Conservation (phyloP, 2,113 vertebrate species). For the Seriola quinqueradiata region DNA sequence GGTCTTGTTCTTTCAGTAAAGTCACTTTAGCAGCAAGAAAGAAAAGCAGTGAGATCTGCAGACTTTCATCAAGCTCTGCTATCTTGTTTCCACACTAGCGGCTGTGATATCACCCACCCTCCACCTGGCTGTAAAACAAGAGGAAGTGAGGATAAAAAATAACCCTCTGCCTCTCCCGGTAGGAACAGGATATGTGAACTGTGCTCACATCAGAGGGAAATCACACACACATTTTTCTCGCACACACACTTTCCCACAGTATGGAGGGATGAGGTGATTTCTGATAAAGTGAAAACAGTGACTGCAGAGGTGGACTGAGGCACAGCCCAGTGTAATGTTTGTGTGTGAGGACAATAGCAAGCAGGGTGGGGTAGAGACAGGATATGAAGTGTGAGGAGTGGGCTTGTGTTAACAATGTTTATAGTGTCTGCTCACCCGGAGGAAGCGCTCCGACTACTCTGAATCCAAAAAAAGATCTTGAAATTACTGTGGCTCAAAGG, state of each 20-base stretch:
- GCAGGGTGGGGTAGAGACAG: constrained; percentile 78
- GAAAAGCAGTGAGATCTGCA: neutral
- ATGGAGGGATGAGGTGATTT: constrained; percentile 64
- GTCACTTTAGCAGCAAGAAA: neutral
- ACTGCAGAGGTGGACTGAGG: constrained; percentile 67
- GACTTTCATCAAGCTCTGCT: constrained; percentile 6
- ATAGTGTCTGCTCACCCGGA: constrained; percentile 30
- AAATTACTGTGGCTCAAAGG: constrained; percentile 45
- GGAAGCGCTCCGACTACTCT: constrained; percentile 23
- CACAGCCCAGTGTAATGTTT: constrained; percentile 69
- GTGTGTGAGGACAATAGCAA: constrained; percentile 79
- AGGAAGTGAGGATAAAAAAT: constrained; percentile 25
- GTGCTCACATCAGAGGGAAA: neutral
- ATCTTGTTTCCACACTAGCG: constrained; percentile 15
- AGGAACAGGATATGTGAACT: constrained; percentile 27
- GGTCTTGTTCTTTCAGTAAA: neutral
- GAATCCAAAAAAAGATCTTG: constrained; percentile 38
- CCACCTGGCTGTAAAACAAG: constrained; percentile 30
- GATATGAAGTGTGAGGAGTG: constrained; percentile 64
- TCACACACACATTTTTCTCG: neutral
- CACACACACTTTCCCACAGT: constrained; percentile 33
- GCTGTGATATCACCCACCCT: neutral
- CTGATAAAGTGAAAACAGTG: constrained; percentile 62
- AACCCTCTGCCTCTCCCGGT: neutral
- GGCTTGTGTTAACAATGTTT: constrained; percentile 59